Base-by-base conservation (phyloP, 1,140 invertebrate species). In the Muscidifurax raptorellus region DNA sequence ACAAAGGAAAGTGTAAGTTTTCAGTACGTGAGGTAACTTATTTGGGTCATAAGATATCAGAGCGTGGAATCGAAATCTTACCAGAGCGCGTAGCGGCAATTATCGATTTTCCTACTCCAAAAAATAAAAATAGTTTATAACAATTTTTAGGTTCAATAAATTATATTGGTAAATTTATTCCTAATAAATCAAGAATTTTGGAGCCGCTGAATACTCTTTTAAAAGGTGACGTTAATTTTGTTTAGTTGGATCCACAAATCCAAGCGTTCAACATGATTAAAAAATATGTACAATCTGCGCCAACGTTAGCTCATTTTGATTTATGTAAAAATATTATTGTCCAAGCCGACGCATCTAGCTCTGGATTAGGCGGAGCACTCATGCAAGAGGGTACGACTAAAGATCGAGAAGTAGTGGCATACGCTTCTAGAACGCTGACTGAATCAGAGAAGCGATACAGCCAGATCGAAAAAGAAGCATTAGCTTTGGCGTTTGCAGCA, bases 401-500 rank as follows among this genome's bases (percentile, higher is more conserved):
- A 7, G 36, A 80, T 6, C 85, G 84, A 66, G 85, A 88, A 83
- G 80, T 90, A 44, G 86, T 94, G 27, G 88, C 90, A 6, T 94
- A 91, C 90, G 90, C 90, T 9, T 92, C 89, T 10, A 86, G 89
- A 72, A 84, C 87, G 10, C 83, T 94, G 1, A 90, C 85, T 9
- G 13, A 85, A 25, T 85, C 88, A 7, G 90, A 94, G 86, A 83
- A 88, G 82, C 87, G 87, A 25, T 94, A 93, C 85, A 87, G 90
- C 18, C 90, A 92, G 79, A 93, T 93, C 15, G 92, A 94, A 80
- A 92, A 91, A 82, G 92, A 94, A 87, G 86, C 88, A 9, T 86
- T 92, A 7, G 91, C 89, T 74, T 88, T 94, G 7, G 82, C 86
- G 47, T 90, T 86, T 85, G 87, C 86, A 18, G 88, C 81, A 78